Conservation (phyloP, 2,113 vertebrate genomes). For the Okapia johnstoni region DNA sequence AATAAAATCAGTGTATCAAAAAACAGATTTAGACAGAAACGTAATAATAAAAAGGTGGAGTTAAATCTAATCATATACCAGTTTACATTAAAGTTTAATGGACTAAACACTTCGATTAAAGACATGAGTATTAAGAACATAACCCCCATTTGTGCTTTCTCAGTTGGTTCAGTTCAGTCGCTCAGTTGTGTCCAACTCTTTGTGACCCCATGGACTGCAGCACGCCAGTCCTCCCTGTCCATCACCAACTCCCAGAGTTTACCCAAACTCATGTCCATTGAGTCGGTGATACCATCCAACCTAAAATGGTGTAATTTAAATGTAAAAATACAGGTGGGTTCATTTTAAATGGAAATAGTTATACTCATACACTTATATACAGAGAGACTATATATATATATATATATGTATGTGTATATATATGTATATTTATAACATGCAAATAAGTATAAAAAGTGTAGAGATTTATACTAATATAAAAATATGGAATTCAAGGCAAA, state of each 20-base stretch:
- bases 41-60: not conserved
- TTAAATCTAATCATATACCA: not conserved
- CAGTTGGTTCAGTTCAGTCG: accelerated
- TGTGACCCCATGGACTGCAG: accelerated
- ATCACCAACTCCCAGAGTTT: not conserved
- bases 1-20: not conserved
- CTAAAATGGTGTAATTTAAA: not conserved
- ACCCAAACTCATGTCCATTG: not conserved
- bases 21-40: not conserved
- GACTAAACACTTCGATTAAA: not conserved
- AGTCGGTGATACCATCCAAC: not conserved
- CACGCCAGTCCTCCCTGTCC: not conserved
- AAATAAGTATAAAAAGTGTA: not conserved
- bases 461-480: not conserved
- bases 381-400: not conserved
- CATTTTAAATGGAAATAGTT: not conserved
- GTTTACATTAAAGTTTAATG: not conserved
- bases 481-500: not conserved
- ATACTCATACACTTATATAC: not conserved
- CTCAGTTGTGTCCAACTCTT: not conserved
- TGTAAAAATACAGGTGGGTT: not conserved
- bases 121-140: not conserved
- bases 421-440: not conserved
- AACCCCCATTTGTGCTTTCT: not conserved
- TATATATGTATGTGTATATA: too few relatives aligned